These are phyloP conservation scores for Phyllotreta cruciferae DNA, from an alignment of 2,888 invertebrate species.

Conservation along the genomic window DNA sequence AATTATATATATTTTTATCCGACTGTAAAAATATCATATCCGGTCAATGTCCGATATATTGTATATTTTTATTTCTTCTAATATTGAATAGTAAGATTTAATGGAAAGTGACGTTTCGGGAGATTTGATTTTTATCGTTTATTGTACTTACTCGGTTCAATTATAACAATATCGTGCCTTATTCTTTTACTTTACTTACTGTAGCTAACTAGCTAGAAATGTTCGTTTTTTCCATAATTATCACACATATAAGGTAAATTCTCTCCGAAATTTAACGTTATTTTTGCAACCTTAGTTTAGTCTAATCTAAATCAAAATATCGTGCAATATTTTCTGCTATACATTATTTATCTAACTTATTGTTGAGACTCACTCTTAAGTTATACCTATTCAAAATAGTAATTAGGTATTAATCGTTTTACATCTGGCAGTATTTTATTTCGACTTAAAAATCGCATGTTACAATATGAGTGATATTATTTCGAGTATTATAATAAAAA, in stretches of 20 bases:
- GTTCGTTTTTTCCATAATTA: too few species aligned
- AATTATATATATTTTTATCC: neutral
- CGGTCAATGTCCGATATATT: neutral
- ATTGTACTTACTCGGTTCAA: neutral
- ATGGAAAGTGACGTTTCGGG: too few species aligned
- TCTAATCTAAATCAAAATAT: constrained; percentile 16
- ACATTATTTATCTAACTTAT: constrained; percentile 1
- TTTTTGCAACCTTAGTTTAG: neutral
- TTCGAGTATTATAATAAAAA: constrained; percentile 18
- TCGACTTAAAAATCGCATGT: too few species aligned
- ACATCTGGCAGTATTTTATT: neutral
- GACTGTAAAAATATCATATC: neutral
- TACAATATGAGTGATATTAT: constrained; percentile 25
- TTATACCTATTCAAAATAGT: neutral
- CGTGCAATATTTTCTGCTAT: constrained; percentile 15
- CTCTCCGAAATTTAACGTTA: too few species aligned
- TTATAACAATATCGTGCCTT: constrained; percentile 16
- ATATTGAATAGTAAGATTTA: neutral
- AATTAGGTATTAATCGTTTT: neutral
- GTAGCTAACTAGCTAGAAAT: too few species aligned
- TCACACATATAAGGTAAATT: too few species aligned
- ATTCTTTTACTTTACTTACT: neutral
- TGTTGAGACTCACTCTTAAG: neutral
- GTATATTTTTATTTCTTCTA: neutral
- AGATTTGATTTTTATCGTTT: neutral